Evolutionary conservation across 2,888 invertebrate genomes (phyloP), one percentile per base, ranked within the genome.

Genomic region (Rhagium mordax): DNA sequence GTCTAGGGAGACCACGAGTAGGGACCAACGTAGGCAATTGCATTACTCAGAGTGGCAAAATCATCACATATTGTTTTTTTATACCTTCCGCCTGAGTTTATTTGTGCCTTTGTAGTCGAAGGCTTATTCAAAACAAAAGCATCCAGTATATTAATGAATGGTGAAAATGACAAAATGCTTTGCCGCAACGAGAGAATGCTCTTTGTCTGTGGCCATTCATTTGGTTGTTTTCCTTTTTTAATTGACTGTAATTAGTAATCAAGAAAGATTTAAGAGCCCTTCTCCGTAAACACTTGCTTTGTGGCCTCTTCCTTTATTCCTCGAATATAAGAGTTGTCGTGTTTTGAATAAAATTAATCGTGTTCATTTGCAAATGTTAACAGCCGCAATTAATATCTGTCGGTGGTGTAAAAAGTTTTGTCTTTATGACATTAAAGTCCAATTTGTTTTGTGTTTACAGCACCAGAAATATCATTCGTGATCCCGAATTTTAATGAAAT

Each of bases 221-320:
- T 29, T 51, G 21, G 51, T 33, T 21, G 33, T 69, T 72, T 71
- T 72, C 70, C 68, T 69, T 66, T 72, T 72, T 62, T 78, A 78
- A 78, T 78, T 78, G 76, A 71, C 65, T 71, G 70, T 76, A 76
- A 75, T 78, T 76, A 75, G 73, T 72, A 71, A 74, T 76, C 76
- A 71, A 77, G 73, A 53, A 67, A 64, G 72, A 74, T 74, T 70
- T 67, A 72, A 76, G 74, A 60, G 74, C 74, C 70, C 71, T 74
- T 71, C 65, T 33, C 20, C 65, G 53, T 65, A 67, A 67, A 67
- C 70, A 62, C 62, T 70, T 70, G 70, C 62, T 62, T 70, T 62
- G 70, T 62, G 62, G 55, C 51, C 55, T 70, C 70, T 62, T 57
- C 70, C 74, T 65, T 74, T 70, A 71, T 53, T 65, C 67, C 24